A percentile compares a stretch with the other conserved stretches of the same genome.
phyloP scores from a whole-genome alignment of 1,140 invertebrate species.

The Hormaphis cornu region DNA sequence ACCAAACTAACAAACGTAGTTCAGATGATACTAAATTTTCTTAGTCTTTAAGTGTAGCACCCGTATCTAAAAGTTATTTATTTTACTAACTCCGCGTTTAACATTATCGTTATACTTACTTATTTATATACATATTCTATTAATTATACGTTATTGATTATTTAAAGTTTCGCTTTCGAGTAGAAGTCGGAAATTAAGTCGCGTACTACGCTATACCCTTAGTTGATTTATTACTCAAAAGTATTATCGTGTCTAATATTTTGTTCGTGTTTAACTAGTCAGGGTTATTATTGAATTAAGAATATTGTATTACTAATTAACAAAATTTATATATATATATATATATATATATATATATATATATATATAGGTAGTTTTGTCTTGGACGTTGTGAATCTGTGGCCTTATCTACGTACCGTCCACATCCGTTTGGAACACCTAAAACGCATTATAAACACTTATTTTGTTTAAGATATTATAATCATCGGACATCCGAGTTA shows the following conservation, averaged over 20 bases:
- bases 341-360: too few relatives aligned
- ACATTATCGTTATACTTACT: not conserved
- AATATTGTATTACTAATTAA: too few relatives aligned
- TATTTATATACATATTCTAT: not conserved
- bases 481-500: not conserved
- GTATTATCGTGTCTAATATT: not conserved
- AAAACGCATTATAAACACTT: not conserved
- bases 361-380: too few relatives aligned
- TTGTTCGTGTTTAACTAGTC: conserved; percentile 17
- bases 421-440: not conserved
- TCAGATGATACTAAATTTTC: not conserved
- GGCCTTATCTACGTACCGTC: conserved; percentile 8
- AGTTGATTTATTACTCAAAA: conserved; percentile 13
- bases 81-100: not conserved
- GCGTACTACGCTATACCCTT: not conserved
- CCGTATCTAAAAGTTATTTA: not conserved
- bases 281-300: too few relatives aligned
- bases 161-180: not conserved
- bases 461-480: not conserved
- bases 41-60: too few relatives aligned
- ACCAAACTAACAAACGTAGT: not conserved
- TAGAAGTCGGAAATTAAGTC: not conserved
- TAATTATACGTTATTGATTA: not conserved
- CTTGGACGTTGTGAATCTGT: not conserved
- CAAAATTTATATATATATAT: too few relatives aligned